Percentiles rank a stretch among this genome's conserved stretches.
These are phyloP conservation scores for Adoxophyes honmai DNA, from an alignment of 1,140 invertebrate species.

Conservation along the genomic window DNA sequence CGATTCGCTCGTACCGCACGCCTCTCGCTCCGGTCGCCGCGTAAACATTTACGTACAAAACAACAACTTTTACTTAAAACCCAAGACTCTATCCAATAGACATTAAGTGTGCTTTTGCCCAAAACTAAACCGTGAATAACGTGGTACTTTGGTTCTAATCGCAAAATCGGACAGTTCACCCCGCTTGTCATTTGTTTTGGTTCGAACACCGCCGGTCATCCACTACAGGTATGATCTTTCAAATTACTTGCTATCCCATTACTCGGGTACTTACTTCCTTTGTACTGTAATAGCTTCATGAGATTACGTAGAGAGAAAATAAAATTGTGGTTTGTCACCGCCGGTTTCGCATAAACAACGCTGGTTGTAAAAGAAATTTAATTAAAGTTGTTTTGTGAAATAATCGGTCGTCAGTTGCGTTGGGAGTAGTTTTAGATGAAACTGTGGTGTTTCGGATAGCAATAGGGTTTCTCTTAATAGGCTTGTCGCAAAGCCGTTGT, in stretches of 20 bases:
- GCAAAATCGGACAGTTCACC: conserved; percentile 33
- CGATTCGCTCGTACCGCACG: conserved; percentile 58
- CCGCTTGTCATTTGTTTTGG: conserved; percentile 46
- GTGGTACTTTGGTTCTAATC: conserved; percentile 19
- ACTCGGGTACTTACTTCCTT: background rate
- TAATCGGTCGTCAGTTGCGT: background rate
- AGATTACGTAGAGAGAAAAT: conserved; percentile 23
- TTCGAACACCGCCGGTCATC: conserved; percentile 36
- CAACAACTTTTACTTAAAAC: conserved; percentile 46
- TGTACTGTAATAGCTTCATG: background rate
- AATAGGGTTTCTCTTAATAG: background rate
- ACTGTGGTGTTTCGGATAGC: background rate
- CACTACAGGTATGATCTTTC: conserved; percentile 47
- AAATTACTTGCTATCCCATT: conserved; percentile 6
- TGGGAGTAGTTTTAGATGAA: background rate
- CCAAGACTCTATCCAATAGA: background rate
- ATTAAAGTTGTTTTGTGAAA: conserved; percentile 13
- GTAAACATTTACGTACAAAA: conserved; percentile 62
- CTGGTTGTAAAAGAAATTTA: conserved; percentile 22
- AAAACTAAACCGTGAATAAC: conserved; percentile 15
- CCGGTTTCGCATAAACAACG: conserved; percentile 18
- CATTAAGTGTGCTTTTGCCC: background rate
- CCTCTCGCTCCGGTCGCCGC: conserved; percentile 40
- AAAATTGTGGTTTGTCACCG: conserved; percentile 26
- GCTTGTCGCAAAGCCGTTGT: too few relatives aligned